Conservation (phyloP, 2,797 vertebrate genomes). For the Urophycis tenuis region DNA sequence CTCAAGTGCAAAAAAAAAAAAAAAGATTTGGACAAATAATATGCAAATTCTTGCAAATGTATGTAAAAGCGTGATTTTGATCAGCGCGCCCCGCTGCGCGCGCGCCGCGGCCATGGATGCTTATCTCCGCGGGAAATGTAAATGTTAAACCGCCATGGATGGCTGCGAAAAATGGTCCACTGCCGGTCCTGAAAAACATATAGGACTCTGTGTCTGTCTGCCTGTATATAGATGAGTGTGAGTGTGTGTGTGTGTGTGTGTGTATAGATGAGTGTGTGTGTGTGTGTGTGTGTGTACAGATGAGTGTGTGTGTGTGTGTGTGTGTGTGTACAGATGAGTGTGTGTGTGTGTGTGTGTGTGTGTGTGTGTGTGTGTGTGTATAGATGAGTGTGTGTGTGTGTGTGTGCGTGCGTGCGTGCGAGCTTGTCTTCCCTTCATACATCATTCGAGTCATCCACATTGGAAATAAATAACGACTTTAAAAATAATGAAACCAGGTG, state of each 20-base stretch:
- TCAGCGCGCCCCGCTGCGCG: background rate
- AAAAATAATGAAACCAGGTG: too few species aligned
- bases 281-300: too few species aligned
- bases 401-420: too few species aligned
- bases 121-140: background rate
- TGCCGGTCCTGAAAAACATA: too few species aligned
- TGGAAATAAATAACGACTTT: too few species aligned
- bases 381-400: too few species aligned
- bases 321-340: too few species aligned
- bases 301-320: too few species aligned
- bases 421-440: too few species aligned
- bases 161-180: background rate
- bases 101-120: background rate
- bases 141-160: background rate
- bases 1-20: background rate
- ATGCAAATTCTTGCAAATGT: slow-evolving; percentile 2
- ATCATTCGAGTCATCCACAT: too few species aligned
- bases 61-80: background rate
- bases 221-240: background rate
- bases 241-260: background rate
- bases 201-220: background rate
- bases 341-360: too few species aligned
- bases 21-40: background rate
- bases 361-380: too few species aligned
- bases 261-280: background rate